Evolutionary conservation across 2,113 vertebrate species (phyloP).

Genomic region (Oreochromis niloticus): DNA sequence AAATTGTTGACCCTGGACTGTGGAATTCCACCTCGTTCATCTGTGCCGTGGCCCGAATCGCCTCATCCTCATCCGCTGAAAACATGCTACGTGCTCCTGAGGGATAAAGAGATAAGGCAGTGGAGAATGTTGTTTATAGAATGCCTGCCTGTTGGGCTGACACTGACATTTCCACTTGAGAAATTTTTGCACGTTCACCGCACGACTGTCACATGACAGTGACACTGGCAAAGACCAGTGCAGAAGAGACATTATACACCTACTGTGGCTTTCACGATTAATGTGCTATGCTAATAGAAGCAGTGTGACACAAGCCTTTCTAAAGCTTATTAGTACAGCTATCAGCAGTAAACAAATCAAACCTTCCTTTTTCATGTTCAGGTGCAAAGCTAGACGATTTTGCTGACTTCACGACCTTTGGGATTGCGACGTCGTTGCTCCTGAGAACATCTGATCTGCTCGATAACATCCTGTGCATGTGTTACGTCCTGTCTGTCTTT

Average conservation of each 20-base stretch:
- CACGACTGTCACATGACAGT: neutral
- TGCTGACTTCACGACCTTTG: slow-evolving; percentile 89
- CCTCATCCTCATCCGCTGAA: slow-evolving; percentile 41
- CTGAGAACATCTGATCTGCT: slow-evolving; percentile 74
- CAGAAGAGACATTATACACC: neutral
- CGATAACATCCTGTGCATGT: slow-evolving; percentile 78
- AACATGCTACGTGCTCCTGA: slow-evolving; percentile 32
- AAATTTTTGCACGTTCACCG: neutral
- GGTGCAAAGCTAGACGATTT: slow-evolving; percentile 89
- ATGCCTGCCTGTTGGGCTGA: slow-evolving; percentile 27
- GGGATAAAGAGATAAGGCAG: slow-evolving; percentile 44
- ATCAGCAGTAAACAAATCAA: neutral
- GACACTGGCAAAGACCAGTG: neutral
- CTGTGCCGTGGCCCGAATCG: slow-evolving; percentile 23
- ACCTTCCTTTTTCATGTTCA: slow-evolving; percentile 28
- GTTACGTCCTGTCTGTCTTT: slow-evolving; percentile 81
- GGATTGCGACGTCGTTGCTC: slow-evolving; percentile 83
- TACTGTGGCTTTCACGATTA: neutral
- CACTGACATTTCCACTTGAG: slow-evolving; percentile 47
- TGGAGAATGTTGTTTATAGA: slow-evolving; percentile 64
- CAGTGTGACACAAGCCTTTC: neutral
- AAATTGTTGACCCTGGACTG: slow-evolving; percentile 63
- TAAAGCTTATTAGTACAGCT: neutral
- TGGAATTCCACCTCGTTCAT: slow-evolving; percentile 59
- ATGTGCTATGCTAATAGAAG: neutral